Evolutionary conservation across 2,888 invertebrate genomes (phyloP).

Genomic region (Sinelater perroti): DNA sequence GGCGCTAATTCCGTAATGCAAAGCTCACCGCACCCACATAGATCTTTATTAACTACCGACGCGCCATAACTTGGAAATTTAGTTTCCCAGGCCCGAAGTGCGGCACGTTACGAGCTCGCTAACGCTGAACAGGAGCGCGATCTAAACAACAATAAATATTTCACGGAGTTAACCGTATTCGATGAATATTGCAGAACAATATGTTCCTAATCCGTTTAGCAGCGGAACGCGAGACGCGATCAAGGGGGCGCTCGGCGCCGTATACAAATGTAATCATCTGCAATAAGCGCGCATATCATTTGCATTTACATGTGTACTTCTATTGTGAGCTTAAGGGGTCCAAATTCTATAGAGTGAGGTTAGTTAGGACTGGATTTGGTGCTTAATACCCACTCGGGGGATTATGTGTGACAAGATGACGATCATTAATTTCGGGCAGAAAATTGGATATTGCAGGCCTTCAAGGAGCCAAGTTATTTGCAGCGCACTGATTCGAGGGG

Average conservation of each 20-base stretch:
- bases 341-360: conserved; percentile 2
- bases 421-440: no score
- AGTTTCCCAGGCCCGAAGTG: not conserved
- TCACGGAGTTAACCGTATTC: conserved; percentile 22
- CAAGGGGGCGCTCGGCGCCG: conserved; percentile 17
- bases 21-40: no score
- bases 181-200: conserved; percentile 23
- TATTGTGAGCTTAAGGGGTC: conserved; percentile 1
- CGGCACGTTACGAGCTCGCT: conserved; percentile 2
- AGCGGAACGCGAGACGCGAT: conserved; percentile 14
- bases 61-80: not conserved
- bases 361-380: not conserved
- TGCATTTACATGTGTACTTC: conserved; percentile 30
- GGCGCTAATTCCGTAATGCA: no score
- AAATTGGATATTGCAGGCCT: no score
- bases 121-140: not conserved
- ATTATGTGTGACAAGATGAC: no score
- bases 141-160: conserved; percentile 21
- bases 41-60: no score
- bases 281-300: conserved; percentile 31
- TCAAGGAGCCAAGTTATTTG: no score
- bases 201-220: conserved; percentile 27
- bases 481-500: no score
- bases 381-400: no score
- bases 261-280: conserved; percentile 31